Conservation (phyloP, 2,888 invertebrate species). For the Plutella xylostella region DNA sequence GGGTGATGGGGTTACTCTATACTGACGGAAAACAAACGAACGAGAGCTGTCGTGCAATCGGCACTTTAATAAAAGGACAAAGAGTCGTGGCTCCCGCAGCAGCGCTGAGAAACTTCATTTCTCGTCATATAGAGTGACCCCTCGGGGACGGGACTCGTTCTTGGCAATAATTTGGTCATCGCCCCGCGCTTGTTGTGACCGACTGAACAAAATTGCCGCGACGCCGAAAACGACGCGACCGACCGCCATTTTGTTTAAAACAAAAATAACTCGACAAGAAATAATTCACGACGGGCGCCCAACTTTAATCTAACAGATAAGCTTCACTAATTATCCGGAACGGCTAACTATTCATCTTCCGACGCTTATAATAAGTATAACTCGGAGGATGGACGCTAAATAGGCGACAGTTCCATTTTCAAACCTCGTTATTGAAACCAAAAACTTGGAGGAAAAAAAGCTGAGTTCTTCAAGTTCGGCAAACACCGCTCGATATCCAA, state of each 20-base stretch:
- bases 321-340: slow-evolving; percentile 41
- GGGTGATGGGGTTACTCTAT: slow-evolving; percentile 30
- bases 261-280: slow-evolving; percentile 17
- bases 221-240: too few relatives aligned
- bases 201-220: slow-evolving; percentile 18
- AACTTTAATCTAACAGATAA: slow-evolving; percentile 42
- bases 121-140: too few relatives aligned
- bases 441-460: too few relatives aligned
- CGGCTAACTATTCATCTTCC: slow-evolving; percentile 36
- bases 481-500: slow-evolving; percentile 30
- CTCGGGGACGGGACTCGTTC: slow-evolving; percentile 55
- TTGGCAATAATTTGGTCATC: slow-evolving; percentile 62
- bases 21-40: too few relatives aligned
- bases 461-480: slow-evolving; percentile 31
- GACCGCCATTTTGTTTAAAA: slow-evolving; percentile 14
- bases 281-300: slow-evolving; percentile 23
- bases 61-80: too few relatives aligned
- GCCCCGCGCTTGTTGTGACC: slow-evolving; percentile 33
- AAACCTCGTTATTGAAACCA: slow-evolving; percentile 56
- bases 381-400: slow-evolving; percentile 43
- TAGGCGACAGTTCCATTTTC: slow-evolving; percentile 54
- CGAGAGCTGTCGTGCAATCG: too few relatives aligned
- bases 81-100: too few relatives aligned
- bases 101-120: too few relatives aligned
- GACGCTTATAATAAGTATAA: slow-evolving; percentile 31